phyloP scores from a whole-genome alignment of 2,113 vertebrate species.

The Oreotrochilus melanogaster region DNA sequence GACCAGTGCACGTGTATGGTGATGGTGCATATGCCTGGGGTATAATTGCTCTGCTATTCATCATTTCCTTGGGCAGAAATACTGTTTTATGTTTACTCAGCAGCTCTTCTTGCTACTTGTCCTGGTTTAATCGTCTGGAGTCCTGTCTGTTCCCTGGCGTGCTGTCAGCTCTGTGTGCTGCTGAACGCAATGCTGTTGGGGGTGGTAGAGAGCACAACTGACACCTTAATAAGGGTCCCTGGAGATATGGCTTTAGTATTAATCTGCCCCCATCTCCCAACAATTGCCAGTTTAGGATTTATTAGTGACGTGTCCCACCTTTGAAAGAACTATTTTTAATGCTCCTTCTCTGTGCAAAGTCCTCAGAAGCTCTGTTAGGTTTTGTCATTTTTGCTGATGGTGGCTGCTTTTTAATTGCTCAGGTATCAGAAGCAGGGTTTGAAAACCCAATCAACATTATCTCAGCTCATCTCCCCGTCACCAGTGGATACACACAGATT shows the following conservation, averaged over 20 bases:
- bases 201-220: background rate
- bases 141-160: background rate
- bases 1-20: background rate
- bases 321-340: background rate
- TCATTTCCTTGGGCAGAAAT: background rate
- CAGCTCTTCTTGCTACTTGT: background rate
- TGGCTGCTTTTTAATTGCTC: conserved; percentile 24
- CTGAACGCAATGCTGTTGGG: background rate
- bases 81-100: background rate
- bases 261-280: background rate
- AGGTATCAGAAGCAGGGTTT: background rate
- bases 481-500: background rate
- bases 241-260: background rate
- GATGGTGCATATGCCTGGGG: background rate
- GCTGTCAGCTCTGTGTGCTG: background rate
- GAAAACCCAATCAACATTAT: background rate
- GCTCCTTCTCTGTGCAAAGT: background rate
- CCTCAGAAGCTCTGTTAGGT: background rate
- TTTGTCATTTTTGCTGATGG: background rate
- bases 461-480: background rate
- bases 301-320: background rate
- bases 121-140: background rate
- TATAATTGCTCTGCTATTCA: background rate
- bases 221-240: background rate
- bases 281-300: background rate